Evolutionary conservation across 2,113 vertebrate species (phyloP), one percentile per base, ranked within the genome.

Genomic region (Phylloscopus trochilus): DNA sequence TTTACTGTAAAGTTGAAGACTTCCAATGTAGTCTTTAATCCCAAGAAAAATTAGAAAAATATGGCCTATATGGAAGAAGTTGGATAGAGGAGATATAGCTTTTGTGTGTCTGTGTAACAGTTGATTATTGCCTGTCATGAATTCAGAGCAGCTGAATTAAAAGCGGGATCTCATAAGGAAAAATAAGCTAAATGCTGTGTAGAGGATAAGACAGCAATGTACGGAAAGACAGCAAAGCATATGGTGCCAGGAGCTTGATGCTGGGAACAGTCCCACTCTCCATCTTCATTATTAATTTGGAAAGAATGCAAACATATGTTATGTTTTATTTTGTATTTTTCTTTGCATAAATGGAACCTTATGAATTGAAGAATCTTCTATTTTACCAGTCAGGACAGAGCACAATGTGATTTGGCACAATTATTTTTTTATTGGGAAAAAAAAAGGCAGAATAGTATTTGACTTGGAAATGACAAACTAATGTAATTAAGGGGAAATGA

Each of bases 281-380:
- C 35, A 46, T 83, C 70, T 90, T 95, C 60, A 31, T 94, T 93
- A 92, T 91, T 96, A 83, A 88, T 91, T 73, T 83, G 47, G 43
- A 86, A 86, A 55, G 75, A 92, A 55, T 3, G 3, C 72, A 91
- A 70, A 46, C 82, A 90, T 91, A 95, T 93, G 74, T 70, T 88
- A 74, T 73, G 53, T 92, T 87, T 19, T 76, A 31, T 81, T 82
- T 89, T 89, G 44, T 89, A 12, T 47, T 83, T 89, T 92, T 26
- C 64, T 78, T 76, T 90, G 4, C 19, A 23, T 85, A 69, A 87
- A 41, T 62, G 9, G 51, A 73, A 46, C 49, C n/a, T 80, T 85
- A 62, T 23, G 74, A 69, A 74, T 55, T 73, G 82, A 89, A 89
- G 33, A 75, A 75, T 85, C 58, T 63, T 77, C 5, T 55, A 37